Percentiles rank a stretch among this genome's conserved stretches.
Conservation (phyloP, 2,797 vertebrate genomes). For the Oophaga sylvatica region DNA sequence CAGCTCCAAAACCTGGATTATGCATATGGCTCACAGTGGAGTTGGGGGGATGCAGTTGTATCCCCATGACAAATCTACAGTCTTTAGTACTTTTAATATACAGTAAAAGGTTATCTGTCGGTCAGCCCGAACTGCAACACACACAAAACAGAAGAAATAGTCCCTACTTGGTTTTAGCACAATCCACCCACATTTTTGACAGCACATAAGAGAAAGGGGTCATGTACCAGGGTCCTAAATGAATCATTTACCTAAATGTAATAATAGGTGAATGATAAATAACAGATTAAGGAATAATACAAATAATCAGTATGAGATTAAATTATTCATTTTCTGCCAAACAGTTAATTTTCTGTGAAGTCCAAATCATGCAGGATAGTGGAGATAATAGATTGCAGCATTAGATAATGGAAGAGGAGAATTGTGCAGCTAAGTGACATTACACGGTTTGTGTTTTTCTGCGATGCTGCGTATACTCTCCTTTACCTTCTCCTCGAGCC, state of each 20-base stretch:
- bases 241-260: too few relatives aligned
- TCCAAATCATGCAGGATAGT: background rate
- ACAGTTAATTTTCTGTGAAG: background rate
- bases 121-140: background rate
- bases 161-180: too few relatives aligned
- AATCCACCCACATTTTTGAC: too few relatives aligned
- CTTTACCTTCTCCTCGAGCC: background rate
- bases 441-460: background rate
- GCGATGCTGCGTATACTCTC: background rate
- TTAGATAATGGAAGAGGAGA: background rate
- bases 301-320: background rate
- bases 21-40: background rate
- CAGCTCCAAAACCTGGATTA: too few relatives aligned
- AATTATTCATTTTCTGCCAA: constrained; percentile 1
- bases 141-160: too few relatives aligned
- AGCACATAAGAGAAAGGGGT: too few relatives aligned
- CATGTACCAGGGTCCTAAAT: too few relatives aligned
- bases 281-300: background rate
- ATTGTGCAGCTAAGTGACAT: background rate
- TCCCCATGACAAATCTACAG: background rate
- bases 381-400: background rate
- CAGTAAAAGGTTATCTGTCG: background rate
- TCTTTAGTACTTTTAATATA: background rate
- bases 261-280: background rate
- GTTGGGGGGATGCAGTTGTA: background rate